Base-by-base conservation (phyloP, 92 coral and sea anemone species). In the Heliopora coerulea region DNA sequence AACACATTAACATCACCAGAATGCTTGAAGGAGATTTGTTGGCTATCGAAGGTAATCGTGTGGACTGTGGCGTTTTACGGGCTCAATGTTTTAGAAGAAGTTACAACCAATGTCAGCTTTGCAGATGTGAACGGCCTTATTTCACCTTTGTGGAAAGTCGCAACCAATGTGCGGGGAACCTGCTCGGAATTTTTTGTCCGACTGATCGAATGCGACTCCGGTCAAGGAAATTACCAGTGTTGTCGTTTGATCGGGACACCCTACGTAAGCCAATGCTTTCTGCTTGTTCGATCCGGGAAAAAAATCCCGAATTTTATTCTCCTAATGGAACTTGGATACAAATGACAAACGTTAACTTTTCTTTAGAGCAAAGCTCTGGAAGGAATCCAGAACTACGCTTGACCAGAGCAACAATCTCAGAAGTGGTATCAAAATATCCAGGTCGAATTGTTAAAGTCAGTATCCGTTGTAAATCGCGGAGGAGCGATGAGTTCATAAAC, bases 1-100 rank as follows among this genome's bases (percentile, higher is more conserved):
- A 31, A 18, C 44, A 56, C 27, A 15, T 69, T 19, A 69, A 69
- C 31, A 62, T 69, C 10, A 69, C 76, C 17, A 49, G 76, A 69
- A 41, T 27, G 10, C 19, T 0, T 23, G 62, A 32, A 44, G 62
- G 76, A 10, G 76, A 69, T 33, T 25, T 69, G 21, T 13, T 69
- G 61, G 17, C 34, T 15, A 15, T 69, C n/a, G 29, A 69, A 0
- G 46, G 17, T 3, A 13, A 13, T 4, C 7, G 18, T 29, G 19
- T 7, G 2, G 41, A 69, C 62, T 69, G 76, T 32, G 46, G n/a
- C 9, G 12, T 13, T 8, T 29, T 69, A 18, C 29, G 40, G 8
- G 76, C 76, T 30, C 17, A 32, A 1, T 69, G 76, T 52, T 20
- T 17, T 3, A 11, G 31, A n/a, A 41, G 23, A 12, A 44, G 19